phyloP scores from a whole-genome alignment of 1,140 invertebrate genomes.

The Anoplolepis gracilipes region DNA sequence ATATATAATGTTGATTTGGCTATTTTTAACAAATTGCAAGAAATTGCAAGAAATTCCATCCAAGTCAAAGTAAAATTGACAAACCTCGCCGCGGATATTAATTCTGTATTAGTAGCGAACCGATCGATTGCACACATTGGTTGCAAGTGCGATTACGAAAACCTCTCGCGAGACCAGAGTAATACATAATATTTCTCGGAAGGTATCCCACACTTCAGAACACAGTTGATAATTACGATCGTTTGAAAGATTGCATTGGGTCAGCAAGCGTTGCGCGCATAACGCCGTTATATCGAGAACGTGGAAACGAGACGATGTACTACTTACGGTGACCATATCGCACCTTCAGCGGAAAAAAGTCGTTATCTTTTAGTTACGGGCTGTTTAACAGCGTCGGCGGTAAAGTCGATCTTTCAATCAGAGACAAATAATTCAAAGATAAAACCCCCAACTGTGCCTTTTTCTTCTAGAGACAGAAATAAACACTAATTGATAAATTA shows the following conservation, averaged over 20 bases:
- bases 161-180: constrained; percentile 21
- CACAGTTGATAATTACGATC: constrained; percentile 51
- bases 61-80: constrained; percentile 18
- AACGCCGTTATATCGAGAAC: constrained; percentile 33
- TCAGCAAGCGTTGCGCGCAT: constrained; percentile 32
- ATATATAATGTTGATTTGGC: background rate
- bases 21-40: background rate
- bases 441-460: background rate
- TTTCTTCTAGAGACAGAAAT: background rate
- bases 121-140: constrained; percentile 35
- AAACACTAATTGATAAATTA: constrained; percentile 2
- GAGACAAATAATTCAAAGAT: background rate
- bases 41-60: background rate
- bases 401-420: background rate
- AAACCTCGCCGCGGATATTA: constrained; percentile 22
- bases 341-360: background rate
- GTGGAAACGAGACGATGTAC: constrained; percentile 52
- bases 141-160: constrained; percentile 54
- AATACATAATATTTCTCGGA: constrained; percentile 56
- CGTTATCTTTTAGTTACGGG: background rate
- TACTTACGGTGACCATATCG: constrained; percentile 24
- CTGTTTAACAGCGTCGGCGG: no score
- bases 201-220: constrained; percentile 58
- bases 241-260: constrained; percentile 53
- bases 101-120: constrained; percentile 5